phyloP scores from a whole-genome alignment of 2,888 invertebrate genomes.

The Subacronicta megacephala region DNA sequence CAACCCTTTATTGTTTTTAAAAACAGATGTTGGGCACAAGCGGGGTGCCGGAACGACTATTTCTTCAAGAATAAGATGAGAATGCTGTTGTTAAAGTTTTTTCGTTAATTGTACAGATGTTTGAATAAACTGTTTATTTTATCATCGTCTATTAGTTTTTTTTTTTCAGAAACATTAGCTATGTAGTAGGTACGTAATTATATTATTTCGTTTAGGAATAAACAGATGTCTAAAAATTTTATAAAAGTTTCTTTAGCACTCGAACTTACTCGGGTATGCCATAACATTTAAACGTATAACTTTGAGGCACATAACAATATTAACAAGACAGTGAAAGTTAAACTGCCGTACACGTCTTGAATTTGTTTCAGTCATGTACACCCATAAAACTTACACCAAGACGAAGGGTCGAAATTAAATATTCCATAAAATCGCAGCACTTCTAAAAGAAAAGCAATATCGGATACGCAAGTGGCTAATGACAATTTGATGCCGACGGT shows the following conservation, averaged over 20 bases:
- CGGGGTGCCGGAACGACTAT: conserved; percentile 16
- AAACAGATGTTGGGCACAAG: conserved; percentile 59
- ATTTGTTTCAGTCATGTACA: conserved; percentile 31
- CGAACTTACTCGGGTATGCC: background rate
- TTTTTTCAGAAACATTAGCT: no score
- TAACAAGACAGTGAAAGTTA: background rate
- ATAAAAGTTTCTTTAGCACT: background rate
- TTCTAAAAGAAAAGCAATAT: conserved; percentile 87
- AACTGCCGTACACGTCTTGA: conserved; percentile 6
- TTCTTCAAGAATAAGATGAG: conserved; percentile 22
- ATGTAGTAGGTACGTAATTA: no score
- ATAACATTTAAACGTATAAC: background rate
- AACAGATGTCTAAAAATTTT: background rate
- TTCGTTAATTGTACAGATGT: conserved; percentile 32
- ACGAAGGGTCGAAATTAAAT: conserved; percentile 78
- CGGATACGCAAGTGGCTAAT: conserved; percentile 87
- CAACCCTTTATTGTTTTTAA: conserved; percentile 69
- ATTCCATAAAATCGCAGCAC: conserved; percentile 83
- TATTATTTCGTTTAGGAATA: no score
- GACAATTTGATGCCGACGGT: conserved; percentile 86
- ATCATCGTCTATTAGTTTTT: conserved; percentile 1
- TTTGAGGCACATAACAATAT: conserved; percentile 1
- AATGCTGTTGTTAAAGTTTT: conserved; percentile 12
- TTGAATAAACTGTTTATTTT: conserved; percentile 6
- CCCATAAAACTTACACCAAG: conserved; percentile 63